phyloP scores from a whole-genome alignment of 2,888 invertebrate genomes.

The Agapetus fuscipes region DNA sequence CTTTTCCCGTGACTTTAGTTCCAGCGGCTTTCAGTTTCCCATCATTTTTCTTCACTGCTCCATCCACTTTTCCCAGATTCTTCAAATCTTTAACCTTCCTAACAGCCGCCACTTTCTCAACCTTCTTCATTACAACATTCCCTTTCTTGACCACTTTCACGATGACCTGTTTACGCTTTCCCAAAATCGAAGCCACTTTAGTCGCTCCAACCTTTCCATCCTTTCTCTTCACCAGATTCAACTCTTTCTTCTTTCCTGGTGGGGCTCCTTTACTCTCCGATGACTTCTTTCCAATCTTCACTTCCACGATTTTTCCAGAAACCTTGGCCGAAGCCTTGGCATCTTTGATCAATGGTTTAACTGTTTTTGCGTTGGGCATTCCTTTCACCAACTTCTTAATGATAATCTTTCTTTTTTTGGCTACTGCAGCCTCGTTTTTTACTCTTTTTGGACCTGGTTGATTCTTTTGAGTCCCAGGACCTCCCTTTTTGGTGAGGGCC shows the following conservation, averaged over 20 bases:
- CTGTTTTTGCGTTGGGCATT: conserved; percentile 11
- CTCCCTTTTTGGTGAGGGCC: conserved; percentile 19
- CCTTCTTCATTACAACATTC: background rate
- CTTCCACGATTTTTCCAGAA: background rate
- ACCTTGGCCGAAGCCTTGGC: background rate
- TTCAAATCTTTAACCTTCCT: background rate
- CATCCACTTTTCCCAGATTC: background rate
- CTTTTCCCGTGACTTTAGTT: background rate
- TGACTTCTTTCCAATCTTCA: too few species aligned
- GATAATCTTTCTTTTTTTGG: conserved; percentile 17
- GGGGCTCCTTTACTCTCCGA: too few species aligned
- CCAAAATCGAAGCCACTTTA: too few species aligned
- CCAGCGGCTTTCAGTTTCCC: background rate
- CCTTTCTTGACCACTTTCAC: background rate
- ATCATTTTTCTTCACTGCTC: background rate
- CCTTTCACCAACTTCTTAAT: conserved; percentile 20
- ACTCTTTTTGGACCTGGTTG: conserved; percentile 26
- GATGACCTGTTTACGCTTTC: too few species aligned
- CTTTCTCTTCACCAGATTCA: too few species aligned
- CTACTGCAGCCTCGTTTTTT: conserved; percentile 18
- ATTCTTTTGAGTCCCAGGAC: too few species aligned
- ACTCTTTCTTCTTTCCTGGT: too few species aligned
- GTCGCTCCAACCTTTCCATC: too few species aligned
- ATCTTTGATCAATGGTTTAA: conserved; percentile 2
- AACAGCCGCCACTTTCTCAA: background rate